A percentile compares a stretch with the other conserved stretches of the same genome.
Evolutionary conservation across 2,113 vertebrate genomes (phyloP).

Genomic region (Caracal caracal): DNA sequence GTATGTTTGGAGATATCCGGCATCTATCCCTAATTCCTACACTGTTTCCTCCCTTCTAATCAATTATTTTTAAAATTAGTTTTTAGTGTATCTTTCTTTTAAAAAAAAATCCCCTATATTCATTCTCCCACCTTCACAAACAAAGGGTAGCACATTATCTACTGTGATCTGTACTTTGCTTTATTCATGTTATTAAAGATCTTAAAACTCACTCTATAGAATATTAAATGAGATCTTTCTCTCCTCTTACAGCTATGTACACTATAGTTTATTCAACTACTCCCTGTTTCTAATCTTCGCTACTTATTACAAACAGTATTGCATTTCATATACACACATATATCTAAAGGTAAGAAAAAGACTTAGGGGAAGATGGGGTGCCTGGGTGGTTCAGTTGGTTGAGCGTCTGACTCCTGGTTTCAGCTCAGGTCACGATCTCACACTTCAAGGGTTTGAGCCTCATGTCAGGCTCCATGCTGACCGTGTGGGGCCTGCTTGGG

Average conservation of each 20-base stretch:
- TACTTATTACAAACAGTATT: not conserved
- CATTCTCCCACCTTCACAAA: not conserved
- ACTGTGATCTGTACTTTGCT: not conserved
- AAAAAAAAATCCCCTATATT: not conserved
- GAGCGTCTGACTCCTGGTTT: too few relatives aligned
- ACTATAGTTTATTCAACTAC: not conserved
- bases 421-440: too few relatives aligned
- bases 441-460: too few relatives aligned
- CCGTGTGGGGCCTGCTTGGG: too few relatives aligned
- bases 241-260: not conserved
- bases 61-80: not conserved
- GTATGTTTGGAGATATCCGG: not conserved
- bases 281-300: not conserved
- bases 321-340: not conserved
- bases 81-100: not conserved
- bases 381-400: too few relatives aligned
- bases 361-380: not conserved
- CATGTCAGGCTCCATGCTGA: too few relatives aligned
- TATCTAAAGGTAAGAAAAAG: not conserved
- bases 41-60: not conserved
- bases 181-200: constrained; percentile 11
- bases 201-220: not conserved
- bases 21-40: not conserved
- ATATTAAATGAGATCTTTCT: not conserved
- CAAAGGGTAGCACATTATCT: not conserved